Percentiles rank a stretch among this genome's conserved stretches.
phyloP scores from a whole-genome alignment of 2,888 invertebrate genomes.

The Eucera pruinosa region DNA sequence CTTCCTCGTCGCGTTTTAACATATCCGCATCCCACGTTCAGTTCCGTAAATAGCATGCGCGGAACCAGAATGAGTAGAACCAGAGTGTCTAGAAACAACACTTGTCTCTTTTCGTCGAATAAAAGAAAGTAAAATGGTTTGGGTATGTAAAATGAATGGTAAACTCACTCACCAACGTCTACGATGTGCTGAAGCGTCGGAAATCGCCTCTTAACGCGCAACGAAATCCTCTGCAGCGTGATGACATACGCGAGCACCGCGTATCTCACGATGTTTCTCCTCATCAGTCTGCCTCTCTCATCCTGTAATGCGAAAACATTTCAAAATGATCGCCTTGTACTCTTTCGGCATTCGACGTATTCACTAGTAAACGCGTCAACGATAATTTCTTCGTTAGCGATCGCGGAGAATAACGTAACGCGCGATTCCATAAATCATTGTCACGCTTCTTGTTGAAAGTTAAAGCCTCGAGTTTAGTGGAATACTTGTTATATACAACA shows the following conservation, averaged over 20 bases:
- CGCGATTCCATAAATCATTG: constrained; percentile 12
- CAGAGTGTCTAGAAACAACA: constrained; percentile 4
- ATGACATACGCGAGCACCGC: constrained; percentile 95
- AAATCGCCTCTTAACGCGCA: constrained; percentile 94
- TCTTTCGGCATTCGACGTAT: background rate
- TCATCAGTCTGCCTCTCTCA: constrained; percentile 94
- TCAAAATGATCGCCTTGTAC: constrained; percentile 32
- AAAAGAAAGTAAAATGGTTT: constrained; percentile 9
- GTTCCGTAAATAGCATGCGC: constrained; percentile 1
- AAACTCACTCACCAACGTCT: constrained; percentile 90
- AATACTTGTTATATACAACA: too few relatives aligned
- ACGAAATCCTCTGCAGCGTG: constrained; percentile 93
- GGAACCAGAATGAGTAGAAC: constrained; percentile 4
- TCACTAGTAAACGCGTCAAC: background rate
- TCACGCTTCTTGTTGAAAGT: background rate
- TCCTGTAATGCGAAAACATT: constrained; percentile 87
- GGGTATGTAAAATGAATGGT: constrained; percentile 57
- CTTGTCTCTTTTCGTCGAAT: background rate
- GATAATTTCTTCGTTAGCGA: constrained; percentile 1
- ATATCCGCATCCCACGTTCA: background rate
- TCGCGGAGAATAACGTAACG: background rate
- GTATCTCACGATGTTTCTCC: constrained; percentile 95
- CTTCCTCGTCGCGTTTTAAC: constrained; percentile 5
- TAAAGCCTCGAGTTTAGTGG: too few relatives aligned
- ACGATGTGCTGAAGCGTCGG: constrained; percentile 96